Evolutionary conservation across 2,113 vertebrate genomes (phyloP).

Genomic region (Sisor rabdophorus): DNA sequence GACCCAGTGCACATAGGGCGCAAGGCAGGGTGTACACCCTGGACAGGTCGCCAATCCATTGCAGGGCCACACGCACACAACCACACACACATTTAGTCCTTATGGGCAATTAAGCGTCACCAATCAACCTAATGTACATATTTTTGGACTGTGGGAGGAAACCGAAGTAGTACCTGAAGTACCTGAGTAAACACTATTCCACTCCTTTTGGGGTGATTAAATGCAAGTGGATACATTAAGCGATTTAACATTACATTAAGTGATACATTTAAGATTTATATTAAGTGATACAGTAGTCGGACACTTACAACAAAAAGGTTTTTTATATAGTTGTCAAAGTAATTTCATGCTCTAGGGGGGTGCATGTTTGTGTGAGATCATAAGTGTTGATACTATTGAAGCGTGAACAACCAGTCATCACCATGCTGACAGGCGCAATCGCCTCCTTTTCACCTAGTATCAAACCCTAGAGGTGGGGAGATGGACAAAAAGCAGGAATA

Average conservation of each 20-base stretch:
- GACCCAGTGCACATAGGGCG: too few species aligned
- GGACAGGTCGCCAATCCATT: too few species aligned
- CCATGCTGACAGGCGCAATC: constrained; percentile 38
- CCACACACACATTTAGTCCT: too few species aligned
- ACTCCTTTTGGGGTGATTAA: not conserved
- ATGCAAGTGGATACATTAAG: not conserved
- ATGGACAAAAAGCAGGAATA: constrained; percentile 20
- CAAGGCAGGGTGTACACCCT: too few species aligned
- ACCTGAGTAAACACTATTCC: too few species aligned
- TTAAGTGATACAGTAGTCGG: not conserved
- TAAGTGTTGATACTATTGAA: constrained; percentile 50
- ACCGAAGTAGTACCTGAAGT: too few species aligned
- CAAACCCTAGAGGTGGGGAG: constrained; percentile 22
- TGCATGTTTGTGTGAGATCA: constrained; percentile 50
- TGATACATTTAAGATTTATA: too few species aligned
- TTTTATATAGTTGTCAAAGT: constrained; percentile 21
- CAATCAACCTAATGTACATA: too few species aligned
- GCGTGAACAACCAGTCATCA: constrained; percentile 48
- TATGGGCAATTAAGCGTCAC: too few species aligned
- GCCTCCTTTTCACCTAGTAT: constrained; percentile 18
- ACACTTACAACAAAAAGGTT: not conserved
- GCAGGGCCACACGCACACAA: too few species aligned
- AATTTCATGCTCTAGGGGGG: constrained; percentile 31
- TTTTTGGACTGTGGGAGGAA: too few species aligned
- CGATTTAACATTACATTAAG: too few species aligned